A percentile compares a stretch with the other conserved stretches of the same genome.
phyloP scores from a whole-genome alignment of 2,797 vertebrate species.

The Sarcophilus harrisii region DNA sequence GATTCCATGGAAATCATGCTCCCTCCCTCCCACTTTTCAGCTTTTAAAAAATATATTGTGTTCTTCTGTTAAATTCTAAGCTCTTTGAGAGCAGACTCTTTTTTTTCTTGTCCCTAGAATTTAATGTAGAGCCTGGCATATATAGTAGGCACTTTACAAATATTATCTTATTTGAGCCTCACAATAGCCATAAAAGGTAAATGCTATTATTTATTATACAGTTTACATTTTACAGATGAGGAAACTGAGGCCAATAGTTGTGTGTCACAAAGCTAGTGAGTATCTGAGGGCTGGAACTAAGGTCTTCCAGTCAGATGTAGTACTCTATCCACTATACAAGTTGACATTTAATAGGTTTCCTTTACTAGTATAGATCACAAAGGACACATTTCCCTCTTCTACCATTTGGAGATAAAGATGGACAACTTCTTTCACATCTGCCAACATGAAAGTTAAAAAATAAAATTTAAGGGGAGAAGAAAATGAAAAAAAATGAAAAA shows the following conservation, averaged over 20 bases:
- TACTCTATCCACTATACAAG: neutral
- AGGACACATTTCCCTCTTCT: neutral
- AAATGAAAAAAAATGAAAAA: conserved; percentile 49
- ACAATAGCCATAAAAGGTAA: neutral
- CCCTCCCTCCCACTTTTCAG: neutral
- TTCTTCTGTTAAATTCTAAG: neutral
- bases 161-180: neutral
- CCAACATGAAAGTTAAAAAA: conserved; percentile 49
- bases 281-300: neutral
- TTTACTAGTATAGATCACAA: neutral
- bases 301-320: neutral
- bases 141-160: neutral
- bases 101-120: neutral
- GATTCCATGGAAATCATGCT: neutral
- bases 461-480: conserved; percentile 8
- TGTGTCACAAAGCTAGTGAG: neutral
- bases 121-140: neutral
- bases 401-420: neutral
- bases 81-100: neutral
- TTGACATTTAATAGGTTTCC: neutral
- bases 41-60: too few relatives aligned
- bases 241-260: neutral
- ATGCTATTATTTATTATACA: neutral
- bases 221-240: neutral
- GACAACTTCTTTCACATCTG: conserved; percentile 28